phyloP scores from a whole-genome alignment of 2,888 invertebrate genomes.

The Drosophila paramelanica region DNA sequence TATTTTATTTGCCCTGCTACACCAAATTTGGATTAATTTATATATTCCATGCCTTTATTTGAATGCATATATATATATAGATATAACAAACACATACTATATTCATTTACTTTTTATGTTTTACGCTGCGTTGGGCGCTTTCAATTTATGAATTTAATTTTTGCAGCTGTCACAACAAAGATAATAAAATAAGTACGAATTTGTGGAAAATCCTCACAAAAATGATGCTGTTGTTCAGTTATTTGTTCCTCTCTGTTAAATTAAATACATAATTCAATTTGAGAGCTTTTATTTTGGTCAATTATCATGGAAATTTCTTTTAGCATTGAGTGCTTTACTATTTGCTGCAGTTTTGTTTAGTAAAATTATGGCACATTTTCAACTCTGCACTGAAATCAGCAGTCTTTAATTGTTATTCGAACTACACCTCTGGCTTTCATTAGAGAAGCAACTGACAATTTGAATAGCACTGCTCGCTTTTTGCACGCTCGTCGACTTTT shows the following conservation, averaged over 20 bases:
- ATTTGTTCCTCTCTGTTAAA: constrained; percentile 14
- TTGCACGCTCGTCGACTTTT: constrained; percentile 25
- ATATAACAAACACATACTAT: not conserved
- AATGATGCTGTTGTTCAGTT: constrained; percentile 20
- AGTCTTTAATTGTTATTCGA: constrained; percentile 15
- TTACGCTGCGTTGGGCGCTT: constrained; percentile 23
- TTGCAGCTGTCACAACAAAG: constrained; percentile 59
- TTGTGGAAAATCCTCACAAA: constrained; percentile 17
- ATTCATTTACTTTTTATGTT: not conserved
- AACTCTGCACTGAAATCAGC: not conserved
- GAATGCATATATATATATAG: not conserved
- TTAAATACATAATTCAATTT: constrained; percentile 53
- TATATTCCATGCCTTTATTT: constrained; percentile 12
- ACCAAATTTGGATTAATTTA: constrained; percentile 39
- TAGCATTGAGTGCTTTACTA: constrained; percentile 21
- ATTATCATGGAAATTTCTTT: constrained; percentile 29
- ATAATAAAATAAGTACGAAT: constrained; percentile 47
- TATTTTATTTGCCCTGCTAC: constrained; percentile 28
- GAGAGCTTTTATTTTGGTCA: constrained; percentile 47
- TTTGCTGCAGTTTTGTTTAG: constrained; percentile 3
- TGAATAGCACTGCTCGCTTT: constrained; percentile 31
- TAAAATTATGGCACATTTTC: not conserved
- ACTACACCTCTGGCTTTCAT: constrained; percentile 1
- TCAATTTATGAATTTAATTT: constrained; percentile 50
- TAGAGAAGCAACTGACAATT: constrained; percentile 18